These are phyloP conservation scores for Lamellibrachia luymesi DNA, from an alignment of 1,140 invertebrate genomes.

Conservation along the genomic window DNA sequence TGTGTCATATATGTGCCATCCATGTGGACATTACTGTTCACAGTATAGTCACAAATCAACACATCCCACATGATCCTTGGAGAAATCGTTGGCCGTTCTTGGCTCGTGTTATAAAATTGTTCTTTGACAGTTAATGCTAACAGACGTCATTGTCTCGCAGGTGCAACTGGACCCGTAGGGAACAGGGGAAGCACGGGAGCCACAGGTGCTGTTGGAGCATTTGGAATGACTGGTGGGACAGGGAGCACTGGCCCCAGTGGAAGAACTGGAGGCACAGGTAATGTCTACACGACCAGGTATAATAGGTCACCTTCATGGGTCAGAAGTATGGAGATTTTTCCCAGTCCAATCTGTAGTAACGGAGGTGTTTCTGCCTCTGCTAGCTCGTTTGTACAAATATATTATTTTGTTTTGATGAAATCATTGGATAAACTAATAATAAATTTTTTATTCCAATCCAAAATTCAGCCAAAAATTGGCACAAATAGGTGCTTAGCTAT, in stretches of 20 bases:
- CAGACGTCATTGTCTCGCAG: neutral
- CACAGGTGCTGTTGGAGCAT: slow-evolving; percentile 13
- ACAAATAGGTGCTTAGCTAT: too few relatives aligned
- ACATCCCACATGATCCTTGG: neutral
- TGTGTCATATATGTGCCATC: too few relatives aligned
- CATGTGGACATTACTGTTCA: too few relatives aligned
- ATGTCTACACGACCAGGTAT: neutral
- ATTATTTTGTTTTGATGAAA: too few relatives aligned
- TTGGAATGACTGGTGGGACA: slow-evolving; percentile 20
- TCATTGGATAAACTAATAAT: too few relatives aligned
- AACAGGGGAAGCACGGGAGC: slow-evolving; percentile 15
- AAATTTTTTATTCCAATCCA: too few relatives aligned
- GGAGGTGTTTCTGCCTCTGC: too few relatives aligned
- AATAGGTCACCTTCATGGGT: neutral
- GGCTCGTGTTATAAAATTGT: neutral
- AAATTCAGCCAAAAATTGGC: too few relatives aligned
- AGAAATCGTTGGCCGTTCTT: neutral
- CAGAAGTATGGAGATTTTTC: neutral
- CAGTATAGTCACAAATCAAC: neutral
- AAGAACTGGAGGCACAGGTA: slow-evolving; percentile 16
- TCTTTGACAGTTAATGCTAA: neutral
- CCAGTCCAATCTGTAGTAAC: too few relatives aligned
- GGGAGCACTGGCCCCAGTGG: slow-evolving; percentile 10
- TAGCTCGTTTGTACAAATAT: too few relatives aligned
- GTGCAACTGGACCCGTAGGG: neutral